Percentiles rank a stretch among this genome's conserved stretches.
Conservation (phyloP, 2,888 invertebrate genomes). For the Dione vanillae region DNA sequence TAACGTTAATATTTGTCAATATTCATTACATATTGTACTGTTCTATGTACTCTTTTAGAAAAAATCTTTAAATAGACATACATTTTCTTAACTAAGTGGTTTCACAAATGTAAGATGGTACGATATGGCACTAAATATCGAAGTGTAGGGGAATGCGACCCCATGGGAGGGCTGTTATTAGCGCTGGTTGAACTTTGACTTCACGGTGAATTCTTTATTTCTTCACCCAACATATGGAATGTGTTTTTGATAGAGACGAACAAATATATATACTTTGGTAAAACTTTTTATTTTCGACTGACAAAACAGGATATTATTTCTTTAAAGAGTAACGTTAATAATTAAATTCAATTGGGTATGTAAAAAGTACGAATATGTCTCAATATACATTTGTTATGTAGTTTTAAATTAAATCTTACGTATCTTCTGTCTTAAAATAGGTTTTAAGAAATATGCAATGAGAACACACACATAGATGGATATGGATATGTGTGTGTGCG, state of each 20-base stretch:
- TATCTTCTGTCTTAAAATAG: no score
- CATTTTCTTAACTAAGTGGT: slow-evolving; percentile 59
- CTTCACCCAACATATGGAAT: slow-evolving; percentile 48
- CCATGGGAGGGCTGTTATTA: slow-evolving; percentile 69
- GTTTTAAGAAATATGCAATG: no score
- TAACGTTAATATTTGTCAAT: background rate
- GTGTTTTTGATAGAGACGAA: slow-evolving; percentile 42
- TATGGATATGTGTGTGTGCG: no score
- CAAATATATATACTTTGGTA: slow-evolving; percentile 29
- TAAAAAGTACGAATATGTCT: no score
- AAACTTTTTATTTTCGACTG: background rate
- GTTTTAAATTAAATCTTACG: no score
- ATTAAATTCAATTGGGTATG: no score
- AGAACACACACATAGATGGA: no score
- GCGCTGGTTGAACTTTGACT: slow-evolving; percentile 75
- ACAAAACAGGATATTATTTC: background rate
- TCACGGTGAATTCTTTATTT: slow-evolving; percentile 62
- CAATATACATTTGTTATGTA: no score
- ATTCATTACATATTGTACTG: background rate
- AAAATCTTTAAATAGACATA: slow-evolving; percentile 7
- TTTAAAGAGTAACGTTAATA: background rate
- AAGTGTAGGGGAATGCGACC: slow-evolving; percentile 62
- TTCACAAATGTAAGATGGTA: slow-evolving; percentile 81
- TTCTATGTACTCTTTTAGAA: background rate
- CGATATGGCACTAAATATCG: slow-evolving; percentile 79